These are phyloP conservation scores for Amphiprion percula DNA, from an alignment of 2,113 vertebrate species.

Conservation along the genomic window DNA sequence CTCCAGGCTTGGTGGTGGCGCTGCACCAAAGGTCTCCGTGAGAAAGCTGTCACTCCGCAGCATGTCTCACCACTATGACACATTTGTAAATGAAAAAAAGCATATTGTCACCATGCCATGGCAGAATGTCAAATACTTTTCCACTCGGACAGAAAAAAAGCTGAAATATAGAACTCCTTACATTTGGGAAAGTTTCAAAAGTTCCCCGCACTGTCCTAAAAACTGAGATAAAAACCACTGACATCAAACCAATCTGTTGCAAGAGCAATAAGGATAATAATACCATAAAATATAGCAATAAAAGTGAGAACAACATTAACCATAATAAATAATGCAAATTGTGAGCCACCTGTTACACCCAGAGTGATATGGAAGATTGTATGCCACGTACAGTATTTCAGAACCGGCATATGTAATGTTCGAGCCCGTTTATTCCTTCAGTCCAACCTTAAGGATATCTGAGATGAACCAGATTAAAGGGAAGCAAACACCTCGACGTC, in stretches of 20 bases:
- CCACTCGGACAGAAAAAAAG: conserved; percentile 67
- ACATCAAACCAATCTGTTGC: conserved; percentile 81
- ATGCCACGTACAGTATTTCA: conserved; percentile 51
- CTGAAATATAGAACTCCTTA: conserved; percentile 61
- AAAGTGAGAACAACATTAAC: conserved; percentile 79
- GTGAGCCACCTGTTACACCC: conserved; percentile 68
- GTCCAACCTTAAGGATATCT: conserved; percentile 62
- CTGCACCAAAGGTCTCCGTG: conserved; percentile 58
- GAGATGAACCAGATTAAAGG: conserved; percentile 80
- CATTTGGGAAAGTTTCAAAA: conserved; percentile 62
- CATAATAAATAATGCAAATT: conserved; percentile 82
- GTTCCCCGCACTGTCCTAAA: conserved; percentile 54
- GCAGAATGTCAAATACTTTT: conserved; percentile 71
- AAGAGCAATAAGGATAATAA: conserved; percentile 82
- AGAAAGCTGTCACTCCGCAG: conserved; percentile 47
- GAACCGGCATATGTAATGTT: conserved; percentile 45
- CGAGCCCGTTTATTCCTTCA: conserved; percentile 45
- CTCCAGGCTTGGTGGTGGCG: conserved; percentile 48
- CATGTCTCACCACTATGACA: conserved; percentile 52
- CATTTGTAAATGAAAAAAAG: conserved; percentile 50
- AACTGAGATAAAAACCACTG: conserved; percentile 77
- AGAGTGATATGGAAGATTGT: conserved; percentile 71
- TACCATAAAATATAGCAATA: conserved; percentile 82
- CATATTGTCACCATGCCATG: conserved; percentile 65
- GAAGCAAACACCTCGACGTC: conserved; percentile 74